These are phyloP conservation scores for Muntiacus reevesi DNA, from an alignment of 2,113 vertebrate species.

Conservation along the genomic window DNA sequence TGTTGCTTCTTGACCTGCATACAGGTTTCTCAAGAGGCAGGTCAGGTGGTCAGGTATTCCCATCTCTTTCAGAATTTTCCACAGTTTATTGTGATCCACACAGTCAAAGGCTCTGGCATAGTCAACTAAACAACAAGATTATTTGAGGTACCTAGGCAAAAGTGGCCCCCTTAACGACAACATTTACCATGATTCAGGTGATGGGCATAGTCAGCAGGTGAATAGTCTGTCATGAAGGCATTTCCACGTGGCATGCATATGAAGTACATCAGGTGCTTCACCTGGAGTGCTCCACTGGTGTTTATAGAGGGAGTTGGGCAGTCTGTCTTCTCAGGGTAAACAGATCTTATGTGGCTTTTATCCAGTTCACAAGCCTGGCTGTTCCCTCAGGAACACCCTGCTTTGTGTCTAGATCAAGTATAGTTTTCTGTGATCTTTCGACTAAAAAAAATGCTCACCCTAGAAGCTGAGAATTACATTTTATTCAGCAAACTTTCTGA, in stretches of 20 bases:
- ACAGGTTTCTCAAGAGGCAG: background rate
- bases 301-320: background rate
- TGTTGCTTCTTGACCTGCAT: background rate
- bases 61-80: background rate
- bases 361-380: background rate
- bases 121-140: background rate
- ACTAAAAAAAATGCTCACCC: background rate
- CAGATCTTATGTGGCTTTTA: background rate
- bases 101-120: background rate
- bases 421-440: background rate
- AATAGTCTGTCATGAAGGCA: too few relatives aligned
- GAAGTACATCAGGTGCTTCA: background rate
- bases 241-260: background rate
- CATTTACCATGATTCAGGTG: background rate
- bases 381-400: background rate
- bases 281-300: background rate
- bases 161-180: background rate
- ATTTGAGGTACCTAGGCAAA: background rate
- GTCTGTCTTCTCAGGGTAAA: background rate
- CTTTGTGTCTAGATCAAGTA: background rate
- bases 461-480: background rate
- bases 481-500: background rate
- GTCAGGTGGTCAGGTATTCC: background rate
- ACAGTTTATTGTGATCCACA: background rate
- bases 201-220: background rate